phyloP scores from a whole-genome alignment of 2,797 vertebrate genomes.

The Odontamblyopus rebecca region DNA sequence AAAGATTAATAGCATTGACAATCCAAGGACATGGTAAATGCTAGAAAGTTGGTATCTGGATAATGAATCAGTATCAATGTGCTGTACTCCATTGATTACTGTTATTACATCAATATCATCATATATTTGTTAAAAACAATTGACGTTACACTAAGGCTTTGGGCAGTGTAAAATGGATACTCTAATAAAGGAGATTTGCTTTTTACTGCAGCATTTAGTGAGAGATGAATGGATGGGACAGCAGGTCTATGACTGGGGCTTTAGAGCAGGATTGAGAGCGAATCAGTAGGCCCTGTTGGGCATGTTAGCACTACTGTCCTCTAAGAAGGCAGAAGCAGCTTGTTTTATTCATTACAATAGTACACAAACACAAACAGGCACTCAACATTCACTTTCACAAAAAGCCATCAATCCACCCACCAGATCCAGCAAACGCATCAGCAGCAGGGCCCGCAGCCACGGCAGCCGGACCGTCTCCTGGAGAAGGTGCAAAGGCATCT shows the following conservation, averaged over 20 bases:
- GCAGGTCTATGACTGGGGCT: slow-evolving; percentile 55
- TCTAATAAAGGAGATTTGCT: slow-evolving; percentile 28
- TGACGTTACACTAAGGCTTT: neutral
- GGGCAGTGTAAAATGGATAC: neutral
- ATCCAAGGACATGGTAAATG: neutral
- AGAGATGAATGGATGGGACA: slow-evolving; percentile 41
- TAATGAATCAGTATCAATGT: neutral
- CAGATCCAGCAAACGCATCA: slow-evolving; percentile 98
- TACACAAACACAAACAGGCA: slow-evolving; percentile 11
- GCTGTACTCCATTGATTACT: neutral
- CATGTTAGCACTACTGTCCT: slow-evolving; percentile 56
- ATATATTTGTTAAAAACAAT: neutral
- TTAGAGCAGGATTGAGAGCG: slow-evolving; percentile 52
- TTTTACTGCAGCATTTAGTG: slow-evolving; percentile 50
- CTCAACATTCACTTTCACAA: slow-evolving; percentile 21
- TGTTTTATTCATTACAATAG: slow-evolving; percentile 18
- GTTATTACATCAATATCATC: neutral
- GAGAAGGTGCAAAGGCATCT: slow-evolving; percentile 99
- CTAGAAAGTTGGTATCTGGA: neutral
- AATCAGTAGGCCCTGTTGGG: slow-evolving; percentile 53
- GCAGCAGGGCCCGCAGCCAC: slow-evolving; percentile 90
- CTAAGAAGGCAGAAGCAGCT: slow-evolving; percentile 53
- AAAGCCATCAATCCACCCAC: slow-evolving; percentile 83
- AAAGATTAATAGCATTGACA: too few species aligned
- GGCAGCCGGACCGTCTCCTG: slow-evolving; percentile 90